Evolutionary conservation across 2,797 vertebrate genomes (phyloP).

Genomic region (Sandelia bainsii): DNA sequence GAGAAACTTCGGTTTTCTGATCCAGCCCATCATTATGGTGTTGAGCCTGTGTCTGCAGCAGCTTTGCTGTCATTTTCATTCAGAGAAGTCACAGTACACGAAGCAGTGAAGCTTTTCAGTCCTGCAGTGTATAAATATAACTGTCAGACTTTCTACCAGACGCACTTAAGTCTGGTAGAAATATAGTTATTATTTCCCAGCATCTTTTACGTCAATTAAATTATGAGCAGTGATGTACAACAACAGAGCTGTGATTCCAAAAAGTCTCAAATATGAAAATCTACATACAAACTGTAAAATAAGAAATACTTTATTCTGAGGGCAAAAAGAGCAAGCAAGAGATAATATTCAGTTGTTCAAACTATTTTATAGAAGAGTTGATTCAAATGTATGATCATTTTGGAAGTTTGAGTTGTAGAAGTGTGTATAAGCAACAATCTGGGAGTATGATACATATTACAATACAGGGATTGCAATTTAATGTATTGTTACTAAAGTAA

Average conservation of each 20-base stretch:
- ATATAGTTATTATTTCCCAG: neutral
- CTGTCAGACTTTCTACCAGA: neutral
- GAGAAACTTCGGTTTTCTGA: neutral
- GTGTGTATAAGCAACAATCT: no score
- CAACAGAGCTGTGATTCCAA: neutral
- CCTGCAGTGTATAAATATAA: conserved; percentile 37
- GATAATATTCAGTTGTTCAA: no score
- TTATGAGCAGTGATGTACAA: no score
- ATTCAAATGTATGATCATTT: no score
- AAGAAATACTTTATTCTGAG: no score
- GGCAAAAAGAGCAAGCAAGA: no score
- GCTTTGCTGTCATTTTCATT: conserved; percentile 2
- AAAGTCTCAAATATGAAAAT: neutral
- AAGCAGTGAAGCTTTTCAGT: neutral
- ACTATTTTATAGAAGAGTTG: no score
- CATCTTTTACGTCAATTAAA: neutral
- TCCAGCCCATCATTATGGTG: conserved; percentile 2
- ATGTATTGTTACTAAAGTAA: no score
- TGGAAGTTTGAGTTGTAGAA: no score
- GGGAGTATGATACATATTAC: no score
- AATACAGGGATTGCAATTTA: no score
- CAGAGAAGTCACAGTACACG: neutral
- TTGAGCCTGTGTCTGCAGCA: neutral
- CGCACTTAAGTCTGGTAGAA: neutral
- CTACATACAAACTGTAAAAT: no score